These are phyloP conservation scores for Gryllus bimaculatus DNA, from an alignment of 1,140 invertebrate genomes.

Conservation along the genomic window DNA sequence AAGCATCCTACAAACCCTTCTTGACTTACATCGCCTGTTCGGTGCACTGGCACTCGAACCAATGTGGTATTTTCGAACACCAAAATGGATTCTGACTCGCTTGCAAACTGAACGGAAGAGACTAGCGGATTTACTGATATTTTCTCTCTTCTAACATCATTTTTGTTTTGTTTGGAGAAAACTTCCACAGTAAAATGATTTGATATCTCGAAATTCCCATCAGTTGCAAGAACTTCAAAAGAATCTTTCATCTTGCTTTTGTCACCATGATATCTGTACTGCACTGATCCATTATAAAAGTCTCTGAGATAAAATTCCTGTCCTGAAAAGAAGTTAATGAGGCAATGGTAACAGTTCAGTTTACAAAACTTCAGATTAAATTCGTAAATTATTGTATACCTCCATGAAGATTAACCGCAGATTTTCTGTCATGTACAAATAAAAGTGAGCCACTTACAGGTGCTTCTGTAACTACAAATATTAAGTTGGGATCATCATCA, in stretches of 20 bases:
- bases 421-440: background rate
- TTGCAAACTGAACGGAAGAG: too few species aligned
- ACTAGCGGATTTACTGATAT: too few species aligned
- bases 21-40: too few species aligned
- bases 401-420: background rate
- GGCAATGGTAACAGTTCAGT: too few species aligned
- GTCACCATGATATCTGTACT: background rate
- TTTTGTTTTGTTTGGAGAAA: background rate
- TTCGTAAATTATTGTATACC: too few species aligned
- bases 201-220: background rate
- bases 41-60: too few species aligned
- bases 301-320: background rate
- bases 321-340: background rate
- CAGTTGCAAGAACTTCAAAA: background rate
- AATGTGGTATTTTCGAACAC: too few species aligned
- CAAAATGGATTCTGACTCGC: too few species aligned
- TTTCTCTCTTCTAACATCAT: too few species aligned
- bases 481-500: background rate
- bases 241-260: background rate
- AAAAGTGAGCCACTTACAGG: background rate
- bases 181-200: background rate
- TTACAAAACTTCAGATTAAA: too few species aligned
- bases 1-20: too few species aligned
- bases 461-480: background rate
- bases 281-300: background rate